Base-by-base conservation (phyloP, 1,140 invertebrate genomes). In the Drosophila novamexicana region DNA sequence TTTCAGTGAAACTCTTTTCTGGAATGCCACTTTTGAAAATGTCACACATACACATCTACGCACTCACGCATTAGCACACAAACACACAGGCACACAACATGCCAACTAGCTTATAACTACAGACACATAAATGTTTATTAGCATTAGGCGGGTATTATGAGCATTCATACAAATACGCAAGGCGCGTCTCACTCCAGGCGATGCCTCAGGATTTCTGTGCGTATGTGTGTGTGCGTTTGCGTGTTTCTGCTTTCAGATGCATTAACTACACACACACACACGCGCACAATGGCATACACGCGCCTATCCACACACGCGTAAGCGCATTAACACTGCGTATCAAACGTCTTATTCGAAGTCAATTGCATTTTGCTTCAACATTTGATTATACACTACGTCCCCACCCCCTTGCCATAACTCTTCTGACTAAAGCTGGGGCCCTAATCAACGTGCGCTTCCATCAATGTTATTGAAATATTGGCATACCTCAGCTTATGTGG, bases 81-180 rank as follows among this genome's bases (percentile, higher is more conserved):
- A 6, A 6, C 9, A 6, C 8, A 36, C 7, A 16, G 8, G 14
- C n/a, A 50, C 9, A 56, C 6, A 36, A 37, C 34, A 6, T 50
- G 22, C 22, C 22, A 52, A 50, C 36, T 50, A 40, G 54, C 57
- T 61, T 44, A 67, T 57, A 36, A 59, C 34, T 49, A 62, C 53
- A 74, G 71, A 54, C 12, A 70, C 76, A 82, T 81, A 74, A 81
- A 76, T 86, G 83, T 75, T 86, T 86, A 86, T 86, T 81, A 85
- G 82, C 79, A 81, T 86, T 86, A 64, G 82, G 39, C 76, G 72
- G 66, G 79, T 73, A 86, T 86, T 86, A 86, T 86, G 83, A 76
- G 71, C 67, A 86, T 75, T 86, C 75, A 50, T 37, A 65, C 67
- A 68, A 78, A 69, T 54, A 75, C 59, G 54, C 58, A 40, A 40